A percentile compares a stretch with the other conserved stretches of the same genome.
Conservation (phyloP, 2,888 invertebrate species). For the Drosophila suboccidentalis region DNA sequence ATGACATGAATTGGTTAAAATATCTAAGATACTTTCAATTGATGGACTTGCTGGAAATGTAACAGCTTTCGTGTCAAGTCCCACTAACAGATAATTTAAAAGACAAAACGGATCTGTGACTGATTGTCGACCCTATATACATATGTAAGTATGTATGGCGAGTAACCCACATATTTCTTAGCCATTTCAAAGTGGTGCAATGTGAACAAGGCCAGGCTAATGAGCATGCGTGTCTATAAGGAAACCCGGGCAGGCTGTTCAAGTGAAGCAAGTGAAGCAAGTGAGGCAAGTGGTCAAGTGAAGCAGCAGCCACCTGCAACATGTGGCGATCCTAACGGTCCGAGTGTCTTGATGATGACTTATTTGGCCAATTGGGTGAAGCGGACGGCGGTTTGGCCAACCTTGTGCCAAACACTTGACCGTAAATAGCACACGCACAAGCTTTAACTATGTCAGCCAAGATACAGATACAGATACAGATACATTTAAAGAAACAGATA, state of each 20-base stretch:
- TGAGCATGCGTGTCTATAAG: conserved; percentile 65
- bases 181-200: conserved; percentile 24
- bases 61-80: background rate
- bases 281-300: conserved; percentile 6
- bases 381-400: conserved; percentile 50
- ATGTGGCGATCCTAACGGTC: conserved; percentile 58
- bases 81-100: background rate
- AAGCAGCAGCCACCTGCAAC: conserved; percentile 25
- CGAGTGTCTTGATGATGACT: conserved; percentile 52
- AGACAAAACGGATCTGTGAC: conserved; percentile 28
- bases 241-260: conserved; percentile 56
- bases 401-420: conserved; percentile 75
- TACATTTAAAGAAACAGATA: conserved; percentile 28
- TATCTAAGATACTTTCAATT: background rate
- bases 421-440: conserved; percentile 69
- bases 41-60: background rate
- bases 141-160: conserved; percentile 12
- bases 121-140: conserved; percentile 24
- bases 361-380: conserved; percentile 81
- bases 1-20: background rate
- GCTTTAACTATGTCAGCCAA: conserved; percentile 63
- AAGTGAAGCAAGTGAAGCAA: conserved; percentile 10
- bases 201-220: conserved; percentile 68
- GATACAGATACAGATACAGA: conserved; percentile 17
- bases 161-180: conserved; percentile 45